A percentile compares a stretch with the other conserved stretches of the same genome.
These are phyloP conservation scores for Drosophila paramelanica DNA, from an alignment of 2,888 invertebrate genomes.

Conservation along the genomic window DNA sequence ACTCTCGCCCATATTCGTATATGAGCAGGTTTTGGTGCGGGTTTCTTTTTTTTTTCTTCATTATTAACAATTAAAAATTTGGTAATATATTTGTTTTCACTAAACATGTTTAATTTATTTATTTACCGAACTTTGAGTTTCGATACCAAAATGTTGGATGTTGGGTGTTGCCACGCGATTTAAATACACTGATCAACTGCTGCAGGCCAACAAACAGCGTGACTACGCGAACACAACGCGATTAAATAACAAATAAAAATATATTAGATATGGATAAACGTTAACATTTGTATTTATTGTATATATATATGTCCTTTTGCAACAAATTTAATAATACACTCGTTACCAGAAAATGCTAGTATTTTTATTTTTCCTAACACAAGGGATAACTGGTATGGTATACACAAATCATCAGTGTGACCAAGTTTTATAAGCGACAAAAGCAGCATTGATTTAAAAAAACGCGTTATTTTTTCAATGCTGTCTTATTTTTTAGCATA, in stretches of 20 bases:
- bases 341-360: constrained; percentile 35
- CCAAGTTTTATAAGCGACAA: constrained; percentile 9
- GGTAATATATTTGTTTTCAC: constrained; percentile 4
- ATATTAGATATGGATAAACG: not conserved
- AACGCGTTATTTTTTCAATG: not conserved
- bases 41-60: not conserved
- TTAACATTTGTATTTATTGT: not conserved
- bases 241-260: not conserved
- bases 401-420: constrained; percentile 47
- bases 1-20: constrained; percentile 8
- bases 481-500: not conserved
- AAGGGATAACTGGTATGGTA: constrained; percentile 39
- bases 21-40: not conserved
- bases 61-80: not conserved
- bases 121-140: constrained; percentile 4
- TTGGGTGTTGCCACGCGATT: constrained; percentile 31
- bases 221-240: constrained; percentile 3
- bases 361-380: constrained; percentile 41
- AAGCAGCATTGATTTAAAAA: not conserved
- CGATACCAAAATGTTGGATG: constrained; percentile 2
- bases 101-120: not conserved
- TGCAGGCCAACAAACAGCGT: not conserved
- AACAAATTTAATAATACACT: constrained; percentile 7
- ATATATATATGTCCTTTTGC: constrained; percentile 10
- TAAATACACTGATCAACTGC: constrained; percentile 7